phyloP scores from a whole-genome alignment of 2,888 invertebrate species.

The Andrena praecox region DNA sequence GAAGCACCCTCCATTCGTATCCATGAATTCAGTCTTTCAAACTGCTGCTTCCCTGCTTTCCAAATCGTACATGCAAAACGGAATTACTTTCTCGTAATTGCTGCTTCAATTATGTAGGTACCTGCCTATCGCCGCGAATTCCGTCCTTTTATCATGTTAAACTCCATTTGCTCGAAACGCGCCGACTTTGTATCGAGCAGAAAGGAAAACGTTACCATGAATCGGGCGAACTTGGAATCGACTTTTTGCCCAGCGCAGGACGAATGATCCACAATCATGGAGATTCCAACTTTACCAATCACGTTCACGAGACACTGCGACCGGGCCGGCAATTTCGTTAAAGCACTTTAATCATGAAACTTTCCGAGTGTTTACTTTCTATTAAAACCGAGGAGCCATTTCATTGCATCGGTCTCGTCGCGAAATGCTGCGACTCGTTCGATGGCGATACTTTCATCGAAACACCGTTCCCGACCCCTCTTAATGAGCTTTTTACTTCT shows the following conservation, averaged over 20 bases:
- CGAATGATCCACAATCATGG: constrained; percentile 52
- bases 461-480: not conserved
- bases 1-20: not conserved
- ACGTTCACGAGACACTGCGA: constrained; percentile 41
- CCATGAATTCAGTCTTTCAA: not conserved
- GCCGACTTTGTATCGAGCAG: not conserved
- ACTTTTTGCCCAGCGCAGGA: constrained; percentile 49
- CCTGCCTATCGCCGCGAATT: too few species aligned
- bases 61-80: constrained; percentile 13
- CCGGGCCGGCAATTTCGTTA: constrained; percentile 53
- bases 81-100: not conserved
- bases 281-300: constrained; percentile 69
- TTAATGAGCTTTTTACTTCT: not conserved
- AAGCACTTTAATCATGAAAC: constrained; percentile 60
- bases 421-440: constrained; percentile 3
- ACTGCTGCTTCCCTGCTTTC: not conserved
- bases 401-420: constrained; percentile 39
- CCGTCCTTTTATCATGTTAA: too few species aligned
- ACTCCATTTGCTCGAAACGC: not conserved
- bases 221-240: constrained; percentile 57
- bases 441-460: constrained; percentile 21
- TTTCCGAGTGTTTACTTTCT: constrained; percentile 62
- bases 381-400: constrained; percentile 39
- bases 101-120: not conserved
- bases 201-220: constrained; percentile 27